Evolutionary conservation across 2,113 vertebrate species (phyloP).

Genomic region (Quiscalus mexicanus): DNA sequence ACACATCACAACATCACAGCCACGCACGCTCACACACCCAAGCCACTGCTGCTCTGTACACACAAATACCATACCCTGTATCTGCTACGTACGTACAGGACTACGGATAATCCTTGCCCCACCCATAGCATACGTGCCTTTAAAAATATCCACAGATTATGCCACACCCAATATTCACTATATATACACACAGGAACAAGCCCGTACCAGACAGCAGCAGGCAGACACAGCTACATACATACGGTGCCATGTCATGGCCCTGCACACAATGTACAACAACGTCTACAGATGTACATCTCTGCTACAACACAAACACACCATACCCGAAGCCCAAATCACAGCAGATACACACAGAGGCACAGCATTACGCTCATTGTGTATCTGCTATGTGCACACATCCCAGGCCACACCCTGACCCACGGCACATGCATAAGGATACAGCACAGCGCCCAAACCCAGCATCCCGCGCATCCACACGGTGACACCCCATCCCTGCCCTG

Average conservation of each 20-base stretch:
- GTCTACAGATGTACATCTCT: no score
- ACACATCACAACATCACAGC: not conserved
- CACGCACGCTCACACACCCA: not conserved
- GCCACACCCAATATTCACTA: not conserved
- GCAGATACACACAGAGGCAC: accelerated
- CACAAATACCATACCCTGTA: not conserved
- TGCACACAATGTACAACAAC: not conserved
- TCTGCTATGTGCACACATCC: not conserved
- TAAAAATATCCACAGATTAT: not conserved
- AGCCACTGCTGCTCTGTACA: not conserved
- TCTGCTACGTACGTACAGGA: not conserved
- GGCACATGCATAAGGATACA: not conserved
- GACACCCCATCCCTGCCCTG: not conserved
- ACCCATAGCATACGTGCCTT: not conserved
- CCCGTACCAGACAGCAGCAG: not conserved
- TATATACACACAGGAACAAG: not conserved
- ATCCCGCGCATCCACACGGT: not conserved
- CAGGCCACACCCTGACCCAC: not conserved
- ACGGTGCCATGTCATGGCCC: not conserved
- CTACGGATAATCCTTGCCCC: not conserved
- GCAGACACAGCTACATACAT: not conserved
- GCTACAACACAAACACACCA: not conserved
- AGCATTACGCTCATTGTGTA: accelerated
- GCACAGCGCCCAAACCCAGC: not conserved
- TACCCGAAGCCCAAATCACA: not conserved